Conservation (phyloP, 2,113 vertebrate species). For the Galeopterus variegatus region DNA sequence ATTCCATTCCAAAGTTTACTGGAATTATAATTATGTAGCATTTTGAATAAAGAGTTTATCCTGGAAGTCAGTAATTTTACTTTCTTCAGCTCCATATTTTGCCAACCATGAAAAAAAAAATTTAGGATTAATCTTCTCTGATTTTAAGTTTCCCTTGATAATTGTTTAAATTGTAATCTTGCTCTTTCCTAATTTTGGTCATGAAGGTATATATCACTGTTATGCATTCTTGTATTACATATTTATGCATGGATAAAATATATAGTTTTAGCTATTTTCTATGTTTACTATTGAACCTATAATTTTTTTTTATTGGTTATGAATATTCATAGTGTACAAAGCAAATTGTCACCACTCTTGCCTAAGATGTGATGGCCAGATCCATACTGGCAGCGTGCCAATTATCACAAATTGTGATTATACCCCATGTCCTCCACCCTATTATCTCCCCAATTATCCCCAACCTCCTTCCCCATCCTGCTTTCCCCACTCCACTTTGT, state of each 20-base stretch:
- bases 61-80: slow-evolving; percentile 20
- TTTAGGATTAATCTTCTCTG: neutral
- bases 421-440: no score
- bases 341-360: no score
- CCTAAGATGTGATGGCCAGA: no score
- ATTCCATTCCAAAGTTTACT: neutral
- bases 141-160: neutral
- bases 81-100: neutral
- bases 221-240: neutral
- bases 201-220: neutral
- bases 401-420: no score
- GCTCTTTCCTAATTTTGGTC: neutral
- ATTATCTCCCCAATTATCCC: no score
- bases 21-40: slow-evolving; percentile 37
- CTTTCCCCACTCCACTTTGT: no score
- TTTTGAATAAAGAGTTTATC: slow-evolving; percentile 1
- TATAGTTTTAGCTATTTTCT: neutral
- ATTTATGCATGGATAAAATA: neutral
- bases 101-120: neutral
- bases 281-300: neutral
- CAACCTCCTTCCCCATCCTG: no score
- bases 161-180: neutral
- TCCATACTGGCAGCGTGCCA: no score
- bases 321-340: no score
- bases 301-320: neutral